phyloP scores from a whole-genome alignment of 2,797 vertebrate species.

The Phrynocephalus vlangalii region DNA sequence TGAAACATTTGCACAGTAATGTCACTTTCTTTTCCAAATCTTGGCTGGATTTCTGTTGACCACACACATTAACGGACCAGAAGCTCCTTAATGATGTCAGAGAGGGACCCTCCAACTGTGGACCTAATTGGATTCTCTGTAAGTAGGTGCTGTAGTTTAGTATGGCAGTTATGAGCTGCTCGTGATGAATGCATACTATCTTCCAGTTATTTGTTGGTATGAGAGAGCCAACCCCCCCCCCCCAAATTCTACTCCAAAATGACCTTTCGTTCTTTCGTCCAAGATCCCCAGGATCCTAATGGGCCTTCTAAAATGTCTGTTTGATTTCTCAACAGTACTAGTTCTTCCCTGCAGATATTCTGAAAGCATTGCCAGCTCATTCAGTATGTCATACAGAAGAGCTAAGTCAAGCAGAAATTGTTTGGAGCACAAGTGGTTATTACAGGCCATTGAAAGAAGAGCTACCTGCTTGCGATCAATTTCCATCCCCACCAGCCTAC shows the following conservation, averaged over 20 bases:
- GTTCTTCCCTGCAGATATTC: neutral
- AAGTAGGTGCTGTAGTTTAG: neutral
- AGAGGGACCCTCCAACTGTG: neutral
- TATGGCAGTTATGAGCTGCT: neutral
- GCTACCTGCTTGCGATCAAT: neutral
- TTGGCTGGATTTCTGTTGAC: neutral
- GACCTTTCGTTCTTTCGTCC: neutral
- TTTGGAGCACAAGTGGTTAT: neutral
- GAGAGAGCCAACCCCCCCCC: neutral
- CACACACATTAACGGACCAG: neutral
- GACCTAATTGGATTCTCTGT: neutral
- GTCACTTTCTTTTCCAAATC: neutral
- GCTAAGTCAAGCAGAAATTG: constrained; percentile 8
- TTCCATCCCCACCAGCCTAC: neutral
- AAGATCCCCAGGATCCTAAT: neutral
- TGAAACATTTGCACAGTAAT: neutral
- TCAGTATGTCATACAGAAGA: neutral
- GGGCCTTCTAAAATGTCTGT: neutral
- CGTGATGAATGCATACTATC: neutral
- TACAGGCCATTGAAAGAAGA: neutral
- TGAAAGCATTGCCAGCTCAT: neutral
- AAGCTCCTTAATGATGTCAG: neutral
- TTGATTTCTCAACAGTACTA: neutral
- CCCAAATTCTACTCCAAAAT: neutral
- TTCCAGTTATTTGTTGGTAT: neutral